Percentiles rank a stretch among this genome's conserved stretches.
phyloP scores from a whole-genome alignment of 1,140 invertebrate species.

The Scylla paramamosain region DNA sequence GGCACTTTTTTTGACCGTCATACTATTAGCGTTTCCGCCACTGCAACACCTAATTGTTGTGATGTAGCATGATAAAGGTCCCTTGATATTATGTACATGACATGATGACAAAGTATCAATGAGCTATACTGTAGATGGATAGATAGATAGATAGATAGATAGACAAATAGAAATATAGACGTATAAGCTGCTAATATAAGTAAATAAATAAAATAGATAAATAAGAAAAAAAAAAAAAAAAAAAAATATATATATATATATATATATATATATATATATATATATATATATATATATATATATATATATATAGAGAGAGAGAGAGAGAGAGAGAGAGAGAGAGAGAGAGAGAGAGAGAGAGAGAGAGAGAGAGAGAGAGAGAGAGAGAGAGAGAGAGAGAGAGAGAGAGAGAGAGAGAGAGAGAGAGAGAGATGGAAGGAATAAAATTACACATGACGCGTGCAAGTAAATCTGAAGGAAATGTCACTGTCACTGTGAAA shows the following conservation, averaged over 20 bases:
- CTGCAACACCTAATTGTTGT: no score
- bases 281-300: conserved; percentile 32
- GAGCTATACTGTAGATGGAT: no score
- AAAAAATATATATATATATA: background rate
- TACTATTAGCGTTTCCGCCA: no score
- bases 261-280: conserved; percentile 32
- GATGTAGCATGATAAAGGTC: no score
- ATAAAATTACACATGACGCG: background rate
- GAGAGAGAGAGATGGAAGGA: background rate
- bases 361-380: conserved; percentile 14
- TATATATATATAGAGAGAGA: background rate
- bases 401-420: background rate
- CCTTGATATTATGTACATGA: no score
- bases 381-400: background rate
- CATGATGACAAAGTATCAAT: no score
- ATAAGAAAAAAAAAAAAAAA: background rate
- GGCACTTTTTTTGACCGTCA: no score
- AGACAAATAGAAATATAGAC: no score
- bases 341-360: background rate
- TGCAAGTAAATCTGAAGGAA: background rate
- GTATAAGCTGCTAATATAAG: background rate
- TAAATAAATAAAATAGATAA: background rate
- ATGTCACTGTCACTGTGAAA: no score
- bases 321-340: background rate
- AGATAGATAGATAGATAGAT: no score